These are phyloP conservation scores for Steinernema khuongi DNA, from an alignment of 1,140 invertebrate genomes.

Conservation along the genomic window DNA sequence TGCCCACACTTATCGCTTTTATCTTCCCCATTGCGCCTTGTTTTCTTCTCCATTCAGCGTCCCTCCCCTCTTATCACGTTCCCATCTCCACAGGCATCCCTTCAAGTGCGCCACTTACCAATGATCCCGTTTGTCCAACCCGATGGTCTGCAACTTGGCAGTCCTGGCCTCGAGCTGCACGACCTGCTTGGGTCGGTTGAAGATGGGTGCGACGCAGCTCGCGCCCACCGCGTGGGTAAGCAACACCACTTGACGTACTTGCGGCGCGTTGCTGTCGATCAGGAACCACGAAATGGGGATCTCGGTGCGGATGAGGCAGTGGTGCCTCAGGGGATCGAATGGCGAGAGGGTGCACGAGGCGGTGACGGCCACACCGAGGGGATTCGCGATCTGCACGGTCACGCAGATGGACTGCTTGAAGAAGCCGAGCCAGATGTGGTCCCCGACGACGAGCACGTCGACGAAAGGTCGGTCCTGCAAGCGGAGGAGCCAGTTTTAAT, in stretches of 20 bases:
- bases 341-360: conserved; percentile 18
- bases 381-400: conserved; percentile 29
- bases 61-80: not conserved
- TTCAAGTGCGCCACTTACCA: too few relatives aligned
- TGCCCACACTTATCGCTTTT: too few relatives aligned
- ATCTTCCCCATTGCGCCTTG: too few relatives aligned
- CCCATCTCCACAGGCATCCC: too few relatives aligned
- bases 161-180: conserved; percentile 15
- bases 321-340: not conserved
- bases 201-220: conserved; percentile 28
- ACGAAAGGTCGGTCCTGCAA: conserved; percentile 35
- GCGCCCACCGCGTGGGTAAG: conserved; percentile 21
- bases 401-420: conserved; percentile 28
- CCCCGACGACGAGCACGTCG: conserved; percentile 31
- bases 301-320: conserved; percentile 34
- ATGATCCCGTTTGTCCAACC: conserved; percentile 6
- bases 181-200: conserved; percentile 14
- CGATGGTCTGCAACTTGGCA: not conserved
- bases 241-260: not conserved
- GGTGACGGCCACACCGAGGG: conserved; percentile 23
- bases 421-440: conserved; percentile 24
- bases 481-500: not conserved
- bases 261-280: not conserved
- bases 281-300: conserved; percentile 37
- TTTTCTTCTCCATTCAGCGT: not conserved